These are phyloP conservation scores for Zosterops japonicus DNA, from an alignment of 2,113 vertebrate species.

Conservation along the genomic window DNA sequence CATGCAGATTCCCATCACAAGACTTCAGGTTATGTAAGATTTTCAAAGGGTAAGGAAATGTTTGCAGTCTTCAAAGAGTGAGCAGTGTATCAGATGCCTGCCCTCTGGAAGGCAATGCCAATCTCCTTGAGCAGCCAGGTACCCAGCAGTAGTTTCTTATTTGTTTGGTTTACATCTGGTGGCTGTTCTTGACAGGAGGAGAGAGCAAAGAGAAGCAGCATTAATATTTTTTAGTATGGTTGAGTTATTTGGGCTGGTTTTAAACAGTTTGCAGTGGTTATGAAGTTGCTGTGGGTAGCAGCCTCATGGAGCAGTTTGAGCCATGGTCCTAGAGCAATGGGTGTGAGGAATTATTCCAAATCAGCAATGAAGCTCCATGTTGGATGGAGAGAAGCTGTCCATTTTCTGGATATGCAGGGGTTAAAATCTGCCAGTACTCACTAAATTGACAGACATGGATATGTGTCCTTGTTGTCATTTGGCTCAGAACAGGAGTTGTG, in stretches of 20 bases:
- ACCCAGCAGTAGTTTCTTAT: not conserved
- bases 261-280: not conserved
- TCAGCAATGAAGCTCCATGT: not conserved
- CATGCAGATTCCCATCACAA: not conserved
- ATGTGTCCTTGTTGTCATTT: not conserved
- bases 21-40: not conserved
- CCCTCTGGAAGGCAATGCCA: not conserved
- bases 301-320: not conserved
- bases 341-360: not conserved
- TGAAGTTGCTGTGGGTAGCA: not conserved
- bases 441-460: not conserved
- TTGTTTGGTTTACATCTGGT: not conserved
- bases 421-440: not conserved
- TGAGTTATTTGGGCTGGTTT: not conserved
- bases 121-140: not conserved
- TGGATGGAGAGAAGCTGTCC: not conserved
- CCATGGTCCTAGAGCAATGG: not conserved
- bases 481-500: not conserved
- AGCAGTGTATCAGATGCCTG: not conserved
- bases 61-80: not conserved
- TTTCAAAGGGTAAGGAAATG: not conserved
- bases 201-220: not conserved
- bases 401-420: not conserved
- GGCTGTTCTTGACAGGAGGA: not conserved
- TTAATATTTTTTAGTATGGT: not conserved